Evolutionary conservation across 2,888 invertebrate species (phyloP).

Genomic region (Philaethria dido): DNA sequence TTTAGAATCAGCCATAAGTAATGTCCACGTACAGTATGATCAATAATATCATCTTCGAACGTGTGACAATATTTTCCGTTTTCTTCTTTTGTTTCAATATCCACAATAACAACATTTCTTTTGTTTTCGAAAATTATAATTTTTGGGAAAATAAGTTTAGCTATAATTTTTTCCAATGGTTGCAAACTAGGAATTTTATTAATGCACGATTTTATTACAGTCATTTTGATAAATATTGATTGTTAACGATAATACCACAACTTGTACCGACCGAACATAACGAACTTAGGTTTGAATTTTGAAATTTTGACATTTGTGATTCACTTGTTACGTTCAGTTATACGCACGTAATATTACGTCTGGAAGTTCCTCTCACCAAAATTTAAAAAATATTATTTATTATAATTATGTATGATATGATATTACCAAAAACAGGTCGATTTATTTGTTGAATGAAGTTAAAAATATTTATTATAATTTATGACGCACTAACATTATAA

Average conservation of each 20-base stretch:
- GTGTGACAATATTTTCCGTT: constrained; percentile 43
- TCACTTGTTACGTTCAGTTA: too few relatives aligned
- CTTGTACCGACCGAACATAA: background rate
- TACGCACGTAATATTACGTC: too few relatives aligned
- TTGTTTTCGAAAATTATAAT: constrained; percentile 55
- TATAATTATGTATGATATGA: too few relatives aligned
- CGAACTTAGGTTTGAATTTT: constrained; percentile 9
- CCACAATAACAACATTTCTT: constrained; percentile 45
- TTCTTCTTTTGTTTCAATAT: constrained; percentile 43
- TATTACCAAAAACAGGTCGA: too few relatives aligned
- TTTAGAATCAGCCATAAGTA: constrained; percentile 65
- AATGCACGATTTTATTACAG: constrained; percentile 42
- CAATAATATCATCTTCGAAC: constrained; percentile 57
- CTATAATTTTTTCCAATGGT: constrained; percentile 48
- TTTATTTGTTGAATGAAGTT: too few relatives aligned
- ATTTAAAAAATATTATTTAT: too few relatives aligned
- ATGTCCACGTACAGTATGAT: constrained; percentile 56
- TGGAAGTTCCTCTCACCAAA: too few relatives aligned
- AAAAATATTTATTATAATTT: too few relatives aligned
- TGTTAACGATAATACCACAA: background rate
- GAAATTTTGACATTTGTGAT: too few relatives aligned
- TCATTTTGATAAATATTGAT: constrained; percentile 24
- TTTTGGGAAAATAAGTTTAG: constrained; percentile 63
- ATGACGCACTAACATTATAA: too few relatives aligned
- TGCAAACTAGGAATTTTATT: constrained; percentile 45